phyloP scores from a whole-genome alignment of 2,888 invertebrate genomes.

The Rhaphigaster nebulosa region DNA sequence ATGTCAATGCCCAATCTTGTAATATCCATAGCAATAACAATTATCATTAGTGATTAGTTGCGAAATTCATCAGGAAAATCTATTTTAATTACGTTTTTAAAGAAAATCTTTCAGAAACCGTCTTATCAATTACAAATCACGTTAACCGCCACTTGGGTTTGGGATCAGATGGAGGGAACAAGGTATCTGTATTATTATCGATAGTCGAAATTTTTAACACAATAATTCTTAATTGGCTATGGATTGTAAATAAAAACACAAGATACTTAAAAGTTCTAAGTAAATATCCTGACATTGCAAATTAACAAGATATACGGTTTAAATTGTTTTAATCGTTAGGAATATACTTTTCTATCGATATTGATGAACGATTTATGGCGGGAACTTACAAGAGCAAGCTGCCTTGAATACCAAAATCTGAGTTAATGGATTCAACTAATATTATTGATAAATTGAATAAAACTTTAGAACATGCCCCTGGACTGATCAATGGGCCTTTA shows the following conservation, averaged over 20 bases:
- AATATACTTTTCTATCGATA: neutral
- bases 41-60: neutral
- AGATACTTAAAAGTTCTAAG: neutral
- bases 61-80: neutral
- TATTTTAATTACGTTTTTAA: neutral
- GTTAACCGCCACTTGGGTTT: neutral
- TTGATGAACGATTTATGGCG: conserved; percentile 29
- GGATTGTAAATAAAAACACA: neutral
- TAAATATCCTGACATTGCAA: neutral
- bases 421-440: conserved; percentile 13
- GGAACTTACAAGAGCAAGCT: neutral
- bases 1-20: conserved; percentile 50
- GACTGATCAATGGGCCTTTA: conserved; percentile 43
- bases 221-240: neutral
- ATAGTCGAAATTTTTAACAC: neutral
- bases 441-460: conserved; percentile 16
- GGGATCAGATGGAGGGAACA: neutral
- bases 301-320: neutral
- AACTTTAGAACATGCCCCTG: conserved; percentile 32
- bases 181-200: neutral
- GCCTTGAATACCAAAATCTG: neutral
- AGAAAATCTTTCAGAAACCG: neutral
- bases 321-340: neutral
- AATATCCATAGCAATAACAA: neutral
- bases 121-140: conserved; percentile 8